phyloP scores from a whole-genome alignment of 1,140 invertebrate genomes.

The Lasaia peninsularis region DNA sequence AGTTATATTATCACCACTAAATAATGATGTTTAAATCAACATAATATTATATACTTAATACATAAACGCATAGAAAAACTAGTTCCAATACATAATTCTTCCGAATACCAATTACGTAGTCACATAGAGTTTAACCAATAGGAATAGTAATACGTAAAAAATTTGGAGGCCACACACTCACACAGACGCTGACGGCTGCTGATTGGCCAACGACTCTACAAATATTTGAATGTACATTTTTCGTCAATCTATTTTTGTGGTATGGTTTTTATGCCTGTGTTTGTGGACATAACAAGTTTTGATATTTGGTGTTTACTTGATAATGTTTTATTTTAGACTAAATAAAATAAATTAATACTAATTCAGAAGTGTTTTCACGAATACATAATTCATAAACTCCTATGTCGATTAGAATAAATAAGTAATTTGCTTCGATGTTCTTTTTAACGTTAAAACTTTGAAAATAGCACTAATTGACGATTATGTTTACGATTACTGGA shows the following conservation, averaged over 20 bases:
- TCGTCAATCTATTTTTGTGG: constrained; percentile 67
- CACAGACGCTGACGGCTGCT: constrained; percentile 26
- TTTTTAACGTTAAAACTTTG: too few species aligned
- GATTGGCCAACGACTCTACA: constrained; percentile 40
- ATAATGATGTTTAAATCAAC: not conserved
- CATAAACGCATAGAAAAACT: not conserved
- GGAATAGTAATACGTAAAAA: constrained; percentile 19
- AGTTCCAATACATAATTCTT: not conserved
- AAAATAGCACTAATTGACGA: too few species aligned
- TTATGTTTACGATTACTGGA: too few species aligned
- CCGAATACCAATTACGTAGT: constrained; percentile 12
- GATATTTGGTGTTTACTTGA: constrained; percentile 39
- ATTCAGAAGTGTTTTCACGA: too few species aligned
- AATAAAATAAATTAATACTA: too few species aligned
- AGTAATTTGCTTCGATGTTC: too few species aligned
- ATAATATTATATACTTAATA: not conserved
- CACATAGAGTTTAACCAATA: constrained; percentile 17
- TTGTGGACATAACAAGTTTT: constrained; percentile 32
- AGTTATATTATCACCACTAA: too few species aligned
- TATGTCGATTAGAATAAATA: too few species aligned
- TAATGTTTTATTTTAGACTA: too few species aligned
- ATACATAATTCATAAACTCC: too few species aligned
- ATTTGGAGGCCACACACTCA: constrained; percentile 21
- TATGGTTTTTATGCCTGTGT: constrained; percentile 58
- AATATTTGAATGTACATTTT: constrained; percentile 61